Base-by-base conservation (phyloP, 2,888 invertebrate species). In the Kuschelorhynchus macadamiae region DNA sequence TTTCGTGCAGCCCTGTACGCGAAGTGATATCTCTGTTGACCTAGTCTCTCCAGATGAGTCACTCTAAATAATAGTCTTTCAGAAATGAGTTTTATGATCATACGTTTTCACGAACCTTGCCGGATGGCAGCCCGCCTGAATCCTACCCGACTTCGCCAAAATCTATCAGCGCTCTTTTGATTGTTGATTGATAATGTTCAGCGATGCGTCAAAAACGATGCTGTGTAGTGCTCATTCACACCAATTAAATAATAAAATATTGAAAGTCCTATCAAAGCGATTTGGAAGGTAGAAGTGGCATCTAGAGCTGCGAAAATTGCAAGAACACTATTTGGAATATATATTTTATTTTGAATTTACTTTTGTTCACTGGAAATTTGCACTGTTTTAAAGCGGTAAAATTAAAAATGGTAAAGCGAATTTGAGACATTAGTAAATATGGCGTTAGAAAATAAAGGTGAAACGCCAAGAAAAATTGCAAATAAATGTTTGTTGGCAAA, bases 151-250 rank as follows among this genome's bases (percentile, higher is more conserved):
- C 52, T 52, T 33, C 52, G 47, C 46, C 42, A 30, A 33, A 47
- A 59, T 47, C 17, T 21, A 20, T 49, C 11, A 25, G 8, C 21
- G 20, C 20, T 3, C 36, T 36, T 9, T 36, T 8, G 55, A 55
- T 52, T 20, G 56, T 46, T 9, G 46, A 12, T 42, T 14, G 14
- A 32, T 30, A 44, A 46, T 47, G 49, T 21, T 46, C n/a, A 46
- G 50, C 57, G 57, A 52, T 36, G 39, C 16, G 64, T 18, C 39
- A 33, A 74, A 71, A 74, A 75, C 74, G 64, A 68, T 53, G 71
- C 71, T 71, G 67, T 68, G 68, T 71, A 71, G 71, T 71, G 71
- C 71, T 71, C 71, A 71, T 67, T 67, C 68, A 70, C 71, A 69
- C 71, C 67, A 70, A 70, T 64, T 67, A 70, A 57, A 71, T 62